Base-by-base conservation (phyloP, 2,797 vertebrate genomes). In the Novumbra hubbsi region DNA sequence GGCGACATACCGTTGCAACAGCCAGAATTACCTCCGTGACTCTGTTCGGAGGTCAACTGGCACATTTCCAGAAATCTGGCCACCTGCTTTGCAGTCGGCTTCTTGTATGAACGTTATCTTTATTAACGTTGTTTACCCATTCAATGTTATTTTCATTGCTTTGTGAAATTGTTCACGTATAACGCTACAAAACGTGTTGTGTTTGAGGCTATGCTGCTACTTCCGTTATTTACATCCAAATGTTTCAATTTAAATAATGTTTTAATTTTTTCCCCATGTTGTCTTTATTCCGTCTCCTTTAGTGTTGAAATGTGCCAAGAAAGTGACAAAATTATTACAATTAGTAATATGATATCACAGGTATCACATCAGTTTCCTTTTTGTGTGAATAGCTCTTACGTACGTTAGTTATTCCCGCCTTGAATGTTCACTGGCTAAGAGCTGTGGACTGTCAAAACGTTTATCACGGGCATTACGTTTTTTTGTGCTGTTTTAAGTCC, bases 261-360 rank as follows among this genome's bases (percentile, higher is more conserved):
- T 11, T 84, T 24, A n/a, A 57, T 30, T 3, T 6, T 2, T 45
- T 84, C 73, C 78, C n/a, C n/a, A n/a, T 82, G 80, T 77, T 82
- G 72, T 70, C 12, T 79, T 75, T 68, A 60, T 32, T 17, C 5
- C 21, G 81, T 78, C 73, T 63, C 79, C 60, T 49, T 62, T 74
- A 71, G 28, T 6, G 71, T 87, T 68, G 83, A 55, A 73, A 70
- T 7, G 87, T 91, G 89, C 89, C 89, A 87, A 86, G 49, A 52
- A 55, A 3, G 14, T 70, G 69, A 83, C 0, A 38, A 75, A 27
- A 74, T 55, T 5, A 17, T 50, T 12, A 11, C 41, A 45, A 45
- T 24, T 24, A 24, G 9, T 9, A 12, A 24, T 24, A 4, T 1
- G n/a, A 7, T 0, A 55, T 55, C 52, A 21, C 52, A 2, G 7